Percentiles rank a stretch among this genome's conserved stretches.
phyloP scores from a whole-genome alignment of 2,113 vertebrate genomes.

The Tringa solitaria region DNA sequence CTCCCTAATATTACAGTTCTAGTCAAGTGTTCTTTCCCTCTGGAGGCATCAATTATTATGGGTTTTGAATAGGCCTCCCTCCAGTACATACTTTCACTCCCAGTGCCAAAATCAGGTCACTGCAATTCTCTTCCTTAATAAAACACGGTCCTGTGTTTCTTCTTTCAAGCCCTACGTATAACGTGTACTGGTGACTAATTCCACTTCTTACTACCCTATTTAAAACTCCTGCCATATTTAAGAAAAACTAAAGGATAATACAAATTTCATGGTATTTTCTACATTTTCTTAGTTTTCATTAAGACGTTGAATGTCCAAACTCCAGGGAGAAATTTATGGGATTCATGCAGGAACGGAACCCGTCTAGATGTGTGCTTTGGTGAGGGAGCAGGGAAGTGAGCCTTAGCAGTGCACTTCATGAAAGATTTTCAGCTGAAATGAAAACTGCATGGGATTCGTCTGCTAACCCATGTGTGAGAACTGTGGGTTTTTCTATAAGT shows the following conservation, averaged over 20 bases:
- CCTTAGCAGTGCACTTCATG: background rate
- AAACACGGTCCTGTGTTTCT: background rate
- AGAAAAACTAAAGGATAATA: background rate
- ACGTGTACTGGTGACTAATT: background rate
- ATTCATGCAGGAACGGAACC: background rate
- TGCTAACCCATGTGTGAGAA: background rate
- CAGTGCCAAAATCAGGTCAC: slow-evolving; percentile 10
- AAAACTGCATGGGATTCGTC: accelerated
- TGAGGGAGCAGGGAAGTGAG: background rate
- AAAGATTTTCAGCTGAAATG: background rate
- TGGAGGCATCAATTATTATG: slow-evolving; percentile 48
- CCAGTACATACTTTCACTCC: background rate
- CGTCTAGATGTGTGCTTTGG: accelerated
- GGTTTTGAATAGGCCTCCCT: slow-evolving; percentile 33
- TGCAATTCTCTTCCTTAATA: background rate
- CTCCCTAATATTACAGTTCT: slow-evolving; percentile 56
- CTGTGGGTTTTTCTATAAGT: background rate
- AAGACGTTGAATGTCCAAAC: background rate
- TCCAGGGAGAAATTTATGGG: background rate
- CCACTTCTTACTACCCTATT: background rate
- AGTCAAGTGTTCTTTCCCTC: slow-evolving; percentile 57
- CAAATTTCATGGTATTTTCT: background rate
- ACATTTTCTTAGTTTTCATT: background rate
- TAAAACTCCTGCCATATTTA: background rate
- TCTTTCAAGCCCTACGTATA: background rate